Base-by-base conservation (phyloP, 2,113 vertebrate genomes). In the Rhinogobius similis region DNA sequence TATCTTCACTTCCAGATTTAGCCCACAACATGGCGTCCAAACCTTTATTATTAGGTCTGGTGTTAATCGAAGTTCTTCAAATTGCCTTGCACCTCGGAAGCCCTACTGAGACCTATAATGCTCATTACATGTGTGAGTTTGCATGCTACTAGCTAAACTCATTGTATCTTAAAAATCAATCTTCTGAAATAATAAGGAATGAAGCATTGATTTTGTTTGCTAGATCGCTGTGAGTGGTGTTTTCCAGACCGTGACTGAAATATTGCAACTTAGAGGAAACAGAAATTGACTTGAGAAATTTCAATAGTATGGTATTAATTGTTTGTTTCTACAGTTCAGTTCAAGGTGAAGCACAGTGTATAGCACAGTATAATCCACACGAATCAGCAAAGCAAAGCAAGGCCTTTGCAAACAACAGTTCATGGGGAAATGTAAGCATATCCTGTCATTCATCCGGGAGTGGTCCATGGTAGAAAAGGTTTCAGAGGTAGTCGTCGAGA, bases 51-150 rank as follows among this genome's bases (percentile, higher is more conserved):
- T 68, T 68, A 59, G 20, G 14, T 14, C 67, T 26, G 38, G 38
- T 65, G 24, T 39, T 50, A 62, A 58, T 55, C 61, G 38, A 44
- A 61, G 62, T 11, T 9, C 29, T 43, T 41, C 58, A 66, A 75
- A 77, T 69, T 75, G 36, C 58, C 55, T 41, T 32, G 59, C 52
- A 39, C 67, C 58, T 58, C 0, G 14, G 24, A 67, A 26, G 69
- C 62, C 12, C 29, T 26, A 23, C 67, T 26, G 72, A 66, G 75
- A 55, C 16, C 63, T 68, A 18, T 62, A 58, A 38, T 64, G 12
- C 13, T 5, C 14, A 18, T 18, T 58, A 14, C 2, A 48, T 3
- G 23, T 38, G 24, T 43, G 61, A 46, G 39, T 32, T 65, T 44
- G 39, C 52, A 32, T 48, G 18, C 46, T 11, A 70, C 38, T 14